Base-by-base conservation (phyloP, 2,888 invertebrate genomes). In the Agrilus cyanescens region DNA sequence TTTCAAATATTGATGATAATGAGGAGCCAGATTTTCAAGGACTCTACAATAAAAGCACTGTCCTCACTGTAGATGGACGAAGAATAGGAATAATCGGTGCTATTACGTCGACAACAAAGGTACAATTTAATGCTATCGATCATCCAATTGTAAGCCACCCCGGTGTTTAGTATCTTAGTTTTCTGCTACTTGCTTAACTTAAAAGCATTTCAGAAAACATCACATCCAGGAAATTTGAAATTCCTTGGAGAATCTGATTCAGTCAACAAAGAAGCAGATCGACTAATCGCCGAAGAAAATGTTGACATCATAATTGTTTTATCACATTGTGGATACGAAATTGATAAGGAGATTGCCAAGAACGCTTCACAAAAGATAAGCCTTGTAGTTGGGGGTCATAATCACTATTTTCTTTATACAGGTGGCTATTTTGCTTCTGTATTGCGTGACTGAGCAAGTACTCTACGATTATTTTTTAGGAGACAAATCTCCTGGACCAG, bases 321-420 rank as follows among this genome's bases (percentile, higher is more conserved):
- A n/a, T 86, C 89, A 0, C 90, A 91, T 60, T 78, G 84, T 38
- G 89, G 90, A 2, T 71, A 85, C 37, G 74, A 77, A 2, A 73
- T 75, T 14, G 85, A 85, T 53, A 66, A 72, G 69, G 58, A 67
- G 20, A 76, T 89, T 47, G 89, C 88, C 0, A 59, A 61, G 4
- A 67, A 72, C 4, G 78, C 74, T 33, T 73, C 82, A 2, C 72
- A 76, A 1, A 75, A 78, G 25, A 74, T 91, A 40, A 85, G 88
- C 60, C 71, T 90, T 0, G 82, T 91, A 43, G 82, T 91, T n/a
- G 90, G 90, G 4, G 85, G 80, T 0, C 90, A 90, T 60, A 82
- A 85, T 0, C 85, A 91, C 61, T 80, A 83, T 0, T 76, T 90
- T 51, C 71, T 90, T 1, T 89, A 77, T 61, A 79, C 79, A 6